Conservation (phyloP, 2,888 invertebrate species). For the Elegia similella region DNA sequence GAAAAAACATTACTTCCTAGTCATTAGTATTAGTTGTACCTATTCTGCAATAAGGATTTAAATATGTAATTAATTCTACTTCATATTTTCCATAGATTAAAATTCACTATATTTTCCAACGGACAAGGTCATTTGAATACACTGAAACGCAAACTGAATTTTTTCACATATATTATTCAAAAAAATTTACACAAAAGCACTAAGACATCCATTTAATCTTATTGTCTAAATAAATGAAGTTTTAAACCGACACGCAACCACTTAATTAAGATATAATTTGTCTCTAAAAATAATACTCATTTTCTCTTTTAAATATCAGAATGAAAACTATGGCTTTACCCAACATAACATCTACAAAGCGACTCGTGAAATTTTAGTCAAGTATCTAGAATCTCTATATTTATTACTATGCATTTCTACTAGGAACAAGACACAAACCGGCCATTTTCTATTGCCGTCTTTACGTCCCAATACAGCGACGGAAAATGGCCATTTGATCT, state of each 20-base stretch:
- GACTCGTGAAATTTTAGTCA: conserved; percentile 50
- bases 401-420: conserved; percentile 31
- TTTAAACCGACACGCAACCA: conserved; percentile 77
- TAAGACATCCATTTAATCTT: conserved; percentile 82
- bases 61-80: too few species aligned
- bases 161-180: conserved; percentile 82
- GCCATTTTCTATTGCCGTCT: too few species aligned
- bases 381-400: conserved; percentile 55
- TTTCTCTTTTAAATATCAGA: conserved; percentile 61
- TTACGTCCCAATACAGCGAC: too few species aligned
- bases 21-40: too few species aligned
- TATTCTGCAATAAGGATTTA: too few species aligned
- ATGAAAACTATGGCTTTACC: conserved; percentile 67
- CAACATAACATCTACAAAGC: conserved; percentile 72
- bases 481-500: too few species aligned
- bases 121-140: conserved; percentile 8
- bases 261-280: conserved; percentile 78
- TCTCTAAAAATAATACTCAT: conserved; percentile 81
- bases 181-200: conserved; percentile 83
- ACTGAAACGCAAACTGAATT: conserved; percentile 44
- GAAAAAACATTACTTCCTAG: too few species aligned
- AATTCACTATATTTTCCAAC: neutral
- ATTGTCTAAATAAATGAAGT: conserved; percentile 81
- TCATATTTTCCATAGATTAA: too few species aligned
- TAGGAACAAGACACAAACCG: too few species aligned